phyloP scores from a whole-genome alignment of 2,113 vertebrate genomes.

The Hippolais icterina region DNA sequence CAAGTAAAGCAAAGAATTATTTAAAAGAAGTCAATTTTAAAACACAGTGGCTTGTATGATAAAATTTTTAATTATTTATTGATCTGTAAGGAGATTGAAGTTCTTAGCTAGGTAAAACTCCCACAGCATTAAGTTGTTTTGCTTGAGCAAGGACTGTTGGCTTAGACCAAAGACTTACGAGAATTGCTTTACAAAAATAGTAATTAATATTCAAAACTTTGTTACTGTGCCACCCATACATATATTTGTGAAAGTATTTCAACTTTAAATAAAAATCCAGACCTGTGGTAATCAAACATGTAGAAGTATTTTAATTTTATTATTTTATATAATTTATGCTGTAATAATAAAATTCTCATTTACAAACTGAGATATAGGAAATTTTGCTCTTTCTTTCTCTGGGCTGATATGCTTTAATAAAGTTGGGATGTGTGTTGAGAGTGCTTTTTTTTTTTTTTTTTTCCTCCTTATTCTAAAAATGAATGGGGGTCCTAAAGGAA shows the following conservation, averaged over 20 bases:
- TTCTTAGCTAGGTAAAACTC: conserved; percentile 44
- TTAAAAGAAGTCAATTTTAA: conserved; percentile 27
- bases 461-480: not conserved
- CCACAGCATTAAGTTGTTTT: conserved; percentile 33
- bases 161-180: conserved; percentile 10
- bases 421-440: not conserved
- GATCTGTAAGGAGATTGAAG: conserved; percentile 24
- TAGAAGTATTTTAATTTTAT: not conserved
- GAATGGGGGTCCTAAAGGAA: not conserved
- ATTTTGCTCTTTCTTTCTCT: not conserved
- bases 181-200: conserved; percentile 28
- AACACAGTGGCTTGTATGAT: not conserved
- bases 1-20: not conserved
- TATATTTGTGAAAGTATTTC: not conserved
- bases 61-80: conserved; percentile 56
- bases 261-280: not conserved
- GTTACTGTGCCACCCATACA: not conserved
- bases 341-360: not conserved
- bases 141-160: conserved; percentile 22
- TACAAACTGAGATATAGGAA: not conserved
- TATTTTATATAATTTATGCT: not conserved
- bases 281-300: not conserved
- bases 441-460: not conserved
- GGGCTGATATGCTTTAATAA: not conserved
- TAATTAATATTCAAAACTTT: conserved; percentile 46